These are phyloP conservation scores for Haliaeetus leucogaster DNA, from an alignment of 2,113 vertebrate genomes.

Conservation along the genomic window DNA sequence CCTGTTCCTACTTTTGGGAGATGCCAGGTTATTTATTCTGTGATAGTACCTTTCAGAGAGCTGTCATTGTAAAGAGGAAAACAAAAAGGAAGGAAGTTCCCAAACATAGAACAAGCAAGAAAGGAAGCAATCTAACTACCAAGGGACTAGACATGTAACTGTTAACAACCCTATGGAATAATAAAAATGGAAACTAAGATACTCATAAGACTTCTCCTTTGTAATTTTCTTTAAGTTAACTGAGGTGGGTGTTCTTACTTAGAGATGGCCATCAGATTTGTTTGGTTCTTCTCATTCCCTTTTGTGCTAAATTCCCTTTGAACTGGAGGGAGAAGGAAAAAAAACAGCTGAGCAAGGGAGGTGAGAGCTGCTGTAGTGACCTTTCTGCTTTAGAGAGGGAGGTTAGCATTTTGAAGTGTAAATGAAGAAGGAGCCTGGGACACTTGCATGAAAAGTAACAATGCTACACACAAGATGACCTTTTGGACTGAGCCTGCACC, in stretches of 20 bases:
- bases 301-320: neutral
- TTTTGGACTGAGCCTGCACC: rapidly evolving
- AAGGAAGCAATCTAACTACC: neutral
- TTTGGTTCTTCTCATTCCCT: neutral
- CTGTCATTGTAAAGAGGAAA: neutral
- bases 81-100: neutral
- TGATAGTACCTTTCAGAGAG: neutral
- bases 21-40: neutral
- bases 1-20: neutral
- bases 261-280: neutral
- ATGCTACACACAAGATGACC: neutral
- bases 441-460: neutral
- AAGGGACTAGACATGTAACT: neutral
- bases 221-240: neutral
- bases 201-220: neutral
- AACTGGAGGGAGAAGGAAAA: neutral
- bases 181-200: conserved; percentile 6
- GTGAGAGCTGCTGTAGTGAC: neutral
- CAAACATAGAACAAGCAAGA: neutral
- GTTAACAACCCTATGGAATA: neutral
- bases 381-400: neutral
- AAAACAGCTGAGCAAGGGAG: neutral
- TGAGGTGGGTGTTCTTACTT: neutral
- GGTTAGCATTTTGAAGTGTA: neutral
- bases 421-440: neutral